These are phyloP conservation scores for Aurelia sp. DNA, from an alignment of 30 jellyfish, hydroid and myxozoan species.

Conservation along the genomic window DNA sequence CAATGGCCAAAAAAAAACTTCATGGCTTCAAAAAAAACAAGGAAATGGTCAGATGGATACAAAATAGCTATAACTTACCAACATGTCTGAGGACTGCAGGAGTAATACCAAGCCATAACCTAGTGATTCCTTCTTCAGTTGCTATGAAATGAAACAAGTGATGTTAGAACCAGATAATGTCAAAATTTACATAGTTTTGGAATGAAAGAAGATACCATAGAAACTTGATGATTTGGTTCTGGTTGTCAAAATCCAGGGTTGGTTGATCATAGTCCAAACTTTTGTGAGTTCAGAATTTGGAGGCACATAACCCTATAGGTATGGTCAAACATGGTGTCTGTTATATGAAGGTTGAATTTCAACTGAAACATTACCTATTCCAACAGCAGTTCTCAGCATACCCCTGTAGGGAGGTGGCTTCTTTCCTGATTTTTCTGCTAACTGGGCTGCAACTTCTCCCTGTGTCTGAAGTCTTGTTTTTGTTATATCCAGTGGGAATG, in stretches of 20 bases:
- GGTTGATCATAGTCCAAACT: too few species aligned
- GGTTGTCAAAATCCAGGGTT: too few species aligned
- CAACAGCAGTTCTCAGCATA: constrained; percentile 87
- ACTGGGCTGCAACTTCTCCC: constrained; percentile 84
- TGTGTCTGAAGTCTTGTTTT: constrained; percentile 89
- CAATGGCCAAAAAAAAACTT: not conserved
- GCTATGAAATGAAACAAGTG: constrained; percentile 32
- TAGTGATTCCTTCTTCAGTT: constrained; percentile 82
- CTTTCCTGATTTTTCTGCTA: constrained; percentile 25
- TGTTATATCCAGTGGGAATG: constrained; percentile 94
- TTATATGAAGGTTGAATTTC: too few species aligned
- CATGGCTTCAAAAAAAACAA: not conserved
- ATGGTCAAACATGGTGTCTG: too few species aligned
- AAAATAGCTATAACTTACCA: constrained; percentile 61
- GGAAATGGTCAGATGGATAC: not conserved
- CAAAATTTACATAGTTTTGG: too few species aligned
- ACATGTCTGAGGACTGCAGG: constrained; percentile 96
- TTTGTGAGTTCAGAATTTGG: too few species aligned
- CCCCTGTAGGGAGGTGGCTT: constrained; percentile 70
- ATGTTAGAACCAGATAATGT: not conserved
- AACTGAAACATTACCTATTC: constrained; percentile 69
- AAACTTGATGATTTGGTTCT: too few species aligned
- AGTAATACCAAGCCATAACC: constrained; percentile 90
- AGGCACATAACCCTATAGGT: too few species aligned
- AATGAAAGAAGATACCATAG: too few species aligned